Evolutionary conservation across 2,888 invertebrate genomes (phyloP).

Genomic region (Lasioglossum calceatum): DNA sequence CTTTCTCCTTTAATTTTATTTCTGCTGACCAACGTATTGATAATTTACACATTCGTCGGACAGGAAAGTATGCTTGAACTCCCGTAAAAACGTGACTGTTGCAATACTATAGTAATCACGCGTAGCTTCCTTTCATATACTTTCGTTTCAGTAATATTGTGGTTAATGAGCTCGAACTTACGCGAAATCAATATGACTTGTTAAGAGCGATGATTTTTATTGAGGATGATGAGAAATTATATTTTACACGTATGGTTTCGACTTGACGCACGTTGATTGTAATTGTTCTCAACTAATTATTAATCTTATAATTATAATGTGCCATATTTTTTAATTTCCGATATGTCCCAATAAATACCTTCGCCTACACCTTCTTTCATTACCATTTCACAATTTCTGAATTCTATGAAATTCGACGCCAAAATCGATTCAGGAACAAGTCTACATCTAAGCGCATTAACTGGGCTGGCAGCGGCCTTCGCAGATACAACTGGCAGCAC

Average conservation of each 20-base stretch:
- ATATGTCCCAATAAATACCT: too few species aligned
- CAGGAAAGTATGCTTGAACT: background rate
- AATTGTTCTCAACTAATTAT: too few species aligned
- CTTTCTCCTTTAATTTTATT: background rate
- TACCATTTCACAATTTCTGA: background rate
- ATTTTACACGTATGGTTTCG: background rate
- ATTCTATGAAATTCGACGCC: background rate
- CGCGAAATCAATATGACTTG: background rate
- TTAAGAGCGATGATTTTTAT: background rate
- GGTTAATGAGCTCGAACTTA: background rate
- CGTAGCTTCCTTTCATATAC: background rate
- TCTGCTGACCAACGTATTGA: background rate
- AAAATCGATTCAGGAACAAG: background rate
- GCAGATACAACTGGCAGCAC: background rate
- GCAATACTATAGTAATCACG: background rate
- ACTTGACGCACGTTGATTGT: too few species aligned
- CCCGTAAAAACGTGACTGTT: background rate
- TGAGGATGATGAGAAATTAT: background rate
- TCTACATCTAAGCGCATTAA: background rate
- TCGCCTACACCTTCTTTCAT: background rate
- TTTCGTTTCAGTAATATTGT: background rate
- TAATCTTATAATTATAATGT: too few species aligned
- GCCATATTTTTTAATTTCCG: too few species aligned
- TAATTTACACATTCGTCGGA: background rate
- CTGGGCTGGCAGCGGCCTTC: background rate